Evolutionary conservation across 1,140 invertebrate genomes (phyloP).

Genomic region (Adelges cooleyi): DNA sequence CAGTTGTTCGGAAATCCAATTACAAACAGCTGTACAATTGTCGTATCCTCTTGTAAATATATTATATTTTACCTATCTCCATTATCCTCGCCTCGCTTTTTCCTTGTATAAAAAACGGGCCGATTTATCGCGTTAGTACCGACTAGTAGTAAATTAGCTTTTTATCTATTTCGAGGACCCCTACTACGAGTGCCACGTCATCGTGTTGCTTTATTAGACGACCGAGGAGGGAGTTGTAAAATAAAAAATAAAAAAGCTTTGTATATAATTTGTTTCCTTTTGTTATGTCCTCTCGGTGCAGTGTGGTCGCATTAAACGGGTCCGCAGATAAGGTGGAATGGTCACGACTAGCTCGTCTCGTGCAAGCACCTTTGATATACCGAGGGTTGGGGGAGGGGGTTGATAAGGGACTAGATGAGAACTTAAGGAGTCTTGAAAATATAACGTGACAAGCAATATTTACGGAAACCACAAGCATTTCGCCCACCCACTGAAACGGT

Average conservation of each 20-base stretch:
- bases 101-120: not conserved
- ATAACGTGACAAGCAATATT: too few species aligned
- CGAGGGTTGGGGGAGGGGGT: too few species aligned
- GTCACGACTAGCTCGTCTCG: too few species aligned
- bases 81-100: not conserved
- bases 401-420: too few species aligned
- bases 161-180: not conserved
- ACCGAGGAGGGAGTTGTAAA: too few species aligned
- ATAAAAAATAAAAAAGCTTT: not conserved
- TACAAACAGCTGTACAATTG: not conserved
- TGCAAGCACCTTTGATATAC: too few species aligned
- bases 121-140: not conserved
- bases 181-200: not conserved
- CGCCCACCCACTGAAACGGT: too few species aligned
- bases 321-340: not conserved
- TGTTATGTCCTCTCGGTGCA: not conserved
- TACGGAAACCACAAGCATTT: too few species aligned
- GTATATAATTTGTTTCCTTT: not conserved
- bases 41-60: not conserved
- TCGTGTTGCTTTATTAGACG: too few species aligned
- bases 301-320: constrained; percentile 1
- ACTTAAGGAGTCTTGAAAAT: too few species aligned
- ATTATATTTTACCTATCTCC: not conserved
- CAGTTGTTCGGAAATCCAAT: not conserved
- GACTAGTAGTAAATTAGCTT: too few species aligned